Conservation (phyloP, 1,140 invertebrate species). For the Aphis gossypii region DNA sequence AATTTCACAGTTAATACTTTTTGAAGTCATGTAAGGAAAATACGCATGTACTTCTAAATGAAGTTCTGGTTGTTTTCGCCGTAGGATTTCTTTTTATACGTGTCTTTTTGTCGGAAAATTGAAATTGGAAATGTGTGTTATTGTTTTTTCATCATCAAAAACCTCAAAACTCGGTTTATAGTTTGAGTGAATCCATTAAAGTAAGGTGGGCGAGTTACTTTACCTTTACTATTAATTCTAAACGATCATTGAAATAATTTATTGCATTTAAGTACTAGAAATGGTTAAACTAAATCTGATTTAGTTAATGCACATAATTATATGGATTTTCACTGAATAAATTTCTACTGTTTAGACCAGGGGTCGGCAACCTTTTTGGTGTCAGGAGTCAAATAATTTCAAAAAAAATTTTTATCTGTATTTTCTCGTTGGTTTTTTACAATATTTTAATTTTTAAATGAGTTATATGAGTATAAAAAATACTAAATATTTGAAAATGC, state of each 20-base stretch:
- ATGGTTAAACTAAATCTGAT: neutral
- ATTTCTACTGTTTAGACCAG: neutral
- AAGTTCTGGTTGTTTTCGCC: neutral
- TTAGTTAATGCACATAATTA: neutral
- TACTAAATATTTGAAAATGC: too few relatives aligned
- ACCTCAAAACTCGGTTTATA: neutral
- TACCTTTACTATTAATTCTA: neutral
- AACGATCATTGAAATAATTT: neutral
- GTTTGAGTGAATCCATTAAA: conserved; percentile 21
- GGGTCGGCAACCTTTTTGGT: too few relatives aligned
- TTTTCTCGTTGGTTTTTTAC: too few relatives aligned
- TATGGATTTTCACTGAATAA: neutral
- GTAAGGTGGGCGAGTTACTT: neutral
- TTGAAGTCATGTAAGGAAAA: neutral
- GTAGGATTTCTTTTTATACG: neutral
- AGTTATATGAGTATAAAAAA: too few relatives aligned
- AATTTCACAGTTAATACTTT: neutral
- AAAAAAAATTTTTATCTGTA: too few relatives aligned
- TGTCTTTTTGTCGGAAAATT: neutral
- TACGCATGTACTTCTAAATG: neutral
- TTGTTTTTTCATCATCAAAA: neutral
- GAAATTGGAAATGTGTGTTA: neutral
- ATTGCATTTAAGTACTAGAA: neutral
- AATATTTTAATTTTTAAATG: too few relatives aligned
- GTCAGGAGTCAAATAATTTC: too few relatives aligned